Evolutionary conservation across 1,140 invertebrate species (phyloP).

Genomic region (Mya arenaria): DNA sequence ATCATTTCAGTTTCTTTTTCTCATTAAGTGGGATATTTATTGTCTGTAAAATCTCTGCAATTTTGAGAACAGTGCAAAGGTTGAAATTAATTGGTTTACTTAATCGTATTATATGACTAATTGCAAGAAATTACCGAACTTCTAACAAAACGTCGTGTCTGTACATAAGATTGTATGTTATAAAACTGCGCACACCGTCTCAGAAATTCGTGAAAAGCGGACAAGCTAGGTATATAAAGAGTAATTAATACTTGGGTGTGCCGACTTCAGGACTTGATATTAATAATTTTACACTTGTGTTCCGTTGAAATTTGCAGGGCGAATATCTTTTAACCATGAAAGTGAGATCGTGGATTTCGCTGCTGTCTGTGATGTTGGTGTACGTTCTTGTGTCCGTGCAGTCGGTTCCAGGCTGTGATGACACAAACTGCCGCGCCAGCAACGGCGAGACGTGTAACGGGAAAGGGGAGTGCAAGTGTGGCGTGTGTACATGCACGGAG

Average conservation of each 20-base stretch:
- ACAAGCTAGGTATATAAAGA: too few relatives aligned
- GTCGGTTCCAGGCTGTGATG: slow-evolving; percentile 1
- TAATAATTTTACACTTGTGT: not conserved
- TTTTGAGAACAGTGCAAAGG: not conserved
- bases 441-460: slow-evolving; percentile 40
- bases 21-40: not conserved
- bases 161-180: too few relatives aligned
- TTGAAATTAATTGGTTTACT: not conserved
- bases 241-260: too few relatives aligned
- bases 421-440: slow-evolving; percentile 20
- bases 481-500: slow-evolving; percentile 20
- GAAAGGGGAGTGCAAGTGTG: slow-evolving; percentile 28
- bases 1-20: not conserved
- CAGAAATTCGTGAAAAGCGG: too few relatives aligned
- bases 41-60: not conserved
- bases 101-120: not conserved
- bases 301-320: not conserved
- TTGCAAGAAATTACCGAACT: too few relatives aligned
- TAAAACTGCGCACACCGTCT: too few relatives aligned
- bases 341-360: not conserved
- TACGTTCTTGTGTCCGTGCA: not conserved
- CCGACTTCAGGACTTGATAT: too few relatives aligned
- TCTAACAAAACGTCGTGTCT: too few relatives aligned
- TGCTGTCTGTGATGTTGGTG: too few relatives aligned
- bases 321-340: not conserved